phyloP scores from a whole-genome alignment of 2,888 invertebrate species.

The Lapara coniferarum region DNA sequence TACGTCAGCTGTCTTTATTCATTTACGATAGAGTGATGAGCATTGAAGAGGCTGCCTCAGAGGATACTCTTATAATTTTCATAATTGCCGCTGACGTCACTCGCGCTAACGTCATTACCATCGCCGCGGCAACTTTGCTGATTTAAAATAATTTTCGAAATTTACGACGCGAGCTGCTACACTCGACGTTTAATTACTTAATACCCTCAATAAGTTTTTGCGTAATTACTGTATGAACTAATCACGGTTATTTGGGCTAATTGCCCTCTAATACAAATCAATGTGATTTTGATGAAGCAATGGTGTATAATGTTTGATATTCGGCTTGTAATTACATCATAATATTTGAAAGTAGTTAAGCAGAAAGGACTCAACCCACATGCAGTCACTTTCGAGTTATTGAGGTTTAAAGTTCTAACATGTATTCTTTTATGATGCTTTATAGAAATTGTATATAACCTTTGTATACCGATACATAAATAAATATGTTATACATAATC shows the following conservation, averaged over 20 bases:
- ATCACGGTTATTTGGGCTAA: background rate
- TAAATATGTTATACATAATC: too few species aligned
- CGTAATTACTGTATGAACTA: constrained; percentile 6
- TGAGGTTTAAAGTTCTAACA: too few species aligned
- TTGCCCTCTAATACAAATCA: background rate
- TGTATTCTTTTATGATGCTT: too few species aligned
- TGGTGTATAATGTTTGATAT: background rate
- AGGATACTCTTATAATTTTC: background rate
- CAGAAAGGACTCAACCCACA: too few species aligned
- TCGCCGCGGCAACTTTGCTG: background rate
- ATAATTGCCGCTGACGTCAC: background rate
- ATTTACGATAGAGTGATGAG: too few species aligned
- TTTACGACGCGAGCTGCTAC: background rate
- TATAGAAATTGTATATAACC: too few species aligned
- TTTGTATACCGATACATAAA: too few species aligned
- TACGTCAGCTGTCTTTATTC: too few species aligned
- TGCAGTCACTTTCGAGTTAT: too few species aligned
- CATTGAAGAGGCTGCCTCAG: too few species aligned
- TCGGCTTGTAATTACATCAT: background rate
- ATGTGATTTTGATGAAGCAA: background rate
- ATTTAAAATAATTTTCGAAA: background rate
- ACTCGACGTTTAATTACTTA: background rate
- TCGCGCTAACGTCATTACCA: background rate
- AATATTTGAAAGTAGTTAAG: too few species aligned
- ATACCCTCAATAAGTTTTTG: background rate